Percentiles rank a stretch among this genome's conserved stretches.
phyloP scores from a whole-genome alignment of 2,888 invertebrate species.

The Apantesis nais region DNA sequence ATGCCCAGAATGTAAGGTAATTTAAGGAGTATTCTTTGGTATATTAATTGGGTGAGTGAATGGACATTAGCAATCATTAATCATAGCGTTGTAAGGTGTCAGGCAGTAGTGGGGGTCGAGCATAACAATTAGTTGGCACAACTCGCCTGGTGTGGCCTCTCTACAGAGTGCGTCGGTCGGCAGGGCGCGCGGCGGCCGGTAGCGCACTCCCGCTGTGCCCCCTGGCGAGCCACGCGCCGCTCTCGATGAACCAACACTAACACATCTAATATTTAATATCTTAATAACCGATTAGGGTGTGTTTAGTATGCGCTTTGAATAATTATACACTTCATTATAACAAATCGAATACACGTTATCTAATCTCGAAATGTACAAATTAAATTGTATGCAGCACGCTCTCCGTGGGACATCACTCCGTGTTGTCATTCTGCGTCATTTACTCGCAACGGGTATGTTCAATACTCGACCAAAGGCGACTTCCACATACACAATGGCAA shows the following conservation, averaged over 20 bases:
- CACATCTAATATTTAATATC: conserved; percentile 78
- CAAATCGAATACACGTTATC: conserved; percentile 54
- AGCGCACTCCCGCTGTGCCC: conserved; percentile 77
- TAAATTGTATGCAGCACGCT: conserved; percentile 29
- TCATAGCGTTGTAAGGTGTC: conserved; percentile 59
- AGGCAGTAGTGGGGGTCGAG: conserved; percentile 54
- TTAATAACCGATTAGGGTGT: conserved; percentile 80
- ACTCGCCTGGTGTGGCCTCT: conserved; percentile 53
- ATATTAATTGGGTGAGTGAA: conserved; percentile 15
- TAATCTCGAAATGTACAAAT: conserved; percentile 32
- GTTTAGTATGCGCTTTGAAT: conserved; percentile 71
- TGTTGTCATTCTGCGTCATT: conserved; percentile 15
- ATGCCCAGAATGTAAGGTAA: not conserved
- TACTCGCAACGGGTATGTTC: conserved; percentile 11
- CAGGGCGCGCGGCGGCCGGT: conserved; percentile 56
- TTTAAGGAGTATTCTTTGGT: conserved; percentile 7
- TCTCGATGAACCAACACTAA: conserved; percentile 49
- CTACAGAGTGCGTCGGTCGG: conserved; percentile 29
- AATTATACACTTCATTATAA: conserved; percentile 71
- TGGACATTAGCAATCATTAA: conserved; percentile 46
- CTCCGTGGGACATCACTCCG: conserved; percentile 20
- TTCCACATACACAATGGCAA: too few species aligned
- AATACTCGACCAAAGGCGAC: not conserved
- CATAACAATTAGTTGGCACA: conserved; percentile 67
- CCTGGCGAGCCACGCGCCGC: conserved; percentile 71